phyloP scores from a whole-genome alignment of 2,113 vertebrate genomes.

The Bufo gargarizans region DNA sequence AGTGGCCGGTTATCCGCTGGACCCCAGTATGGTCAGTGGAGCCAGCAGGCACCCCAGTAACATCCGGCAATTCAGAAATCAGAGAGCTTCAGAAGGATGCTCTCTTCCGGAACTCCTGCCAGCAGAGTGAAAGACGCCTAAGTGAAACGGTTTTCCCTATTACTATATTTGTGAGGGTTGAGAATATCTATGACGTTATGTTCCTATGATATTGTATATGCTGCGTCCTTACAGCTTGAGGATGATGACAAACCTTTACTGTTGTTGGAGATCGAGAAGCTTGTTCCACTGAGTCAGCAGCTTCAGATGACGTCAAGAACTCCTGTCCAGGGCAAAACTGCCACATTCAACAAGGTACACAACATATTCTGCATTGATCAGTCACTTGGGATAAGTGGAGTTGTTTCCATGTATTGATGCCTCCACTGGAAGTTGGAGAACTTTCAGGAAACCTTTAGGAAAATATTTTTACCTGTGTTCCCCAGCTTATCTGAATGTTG shows the following conservation, averaged over 20 bases:
- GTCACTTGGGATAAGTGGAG: neutral
- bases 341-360: slow-evolving; percentile 91
- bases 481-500: too few species aligned
- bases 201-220: neutral
- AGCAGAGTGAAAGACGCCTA: too few species aligned
- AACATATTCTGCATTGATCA: neutral
- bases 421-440: too few species aligned
- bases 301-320: slow-evolving; percentile 84
- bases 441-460: too few species aligned
- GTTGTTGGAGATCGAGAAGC: slow-evolving; percentile 88
- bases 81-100: too few species aligned
- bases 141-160: neutral
- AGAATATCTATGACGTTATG: neutral
- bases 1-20: too few species aligned
- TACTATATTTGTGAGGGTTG: neutral
- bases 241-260: slow-evolving; percentile 84
- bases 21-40: too few species aligned
- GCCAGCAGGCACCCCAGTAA: too few species aligned
- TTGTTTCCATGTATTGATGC: too few species aligned
- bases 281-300: slow-evolving; percentile 85
- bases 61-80: too few species aligned
- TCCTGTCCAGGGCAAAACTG: slow-evolving; percentile 86
- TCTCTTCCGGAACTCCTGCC: too few species aligned
- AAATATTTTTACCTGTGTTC: too few species aligned
- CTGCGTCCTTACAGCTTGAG: slow-evolving; percentile 74